Evolutionary conservation across 2,888 invertebrate genomes (phyloP).

Genomic region (Helicoverpa assulta): DNA sequence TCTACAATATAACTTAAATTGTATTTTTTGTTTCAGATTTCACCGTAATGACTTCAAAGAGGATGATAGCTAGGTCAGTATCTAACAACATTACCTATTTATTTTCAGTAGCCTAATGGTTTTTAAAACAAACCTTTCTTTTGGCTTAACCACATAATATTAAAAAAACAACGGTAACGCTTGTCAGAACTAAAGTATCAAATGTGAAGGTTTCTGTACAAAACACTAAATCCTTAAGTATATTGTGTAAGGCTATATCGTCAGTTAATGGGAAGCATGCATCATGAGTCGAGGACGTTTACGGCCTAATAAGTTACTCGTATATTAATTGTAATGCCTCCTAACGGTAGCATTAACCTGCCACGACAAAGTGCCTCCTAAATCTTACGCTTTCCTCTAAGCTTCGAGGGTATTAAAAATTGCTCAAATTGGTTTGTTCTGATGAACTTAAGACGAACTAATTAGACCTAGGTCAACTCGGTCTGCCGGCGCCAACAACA

Average conservation of each 20-base stretch:
- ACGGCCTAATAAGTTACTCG: slow-evolving; percentile 25
- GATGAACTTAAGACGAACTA: background rate
- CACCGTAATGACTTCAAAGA: slow-evolving; percentile 46
- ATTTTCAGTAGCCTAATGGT: no score
- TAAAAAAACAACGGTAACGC: no score
- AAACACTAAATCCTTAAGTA: background rate
- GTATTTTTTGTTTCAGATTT: slow-evolving; percentile 56
- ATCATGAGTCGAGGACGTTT: slow-evolving; percentile 30
- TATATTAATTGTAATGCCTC: slow-evolving; percentile 30
- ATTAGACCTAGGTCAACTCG: background rate
- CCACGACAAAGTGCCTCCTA: background rate
- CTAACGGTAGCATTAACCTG: slow-evolving; percentile 11
- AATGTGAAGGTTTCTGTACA: background rate
- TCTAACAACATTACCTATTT: no score
- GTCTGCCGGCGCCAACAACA: background rate
- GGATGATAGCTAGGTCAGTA: slow-evolving; percentile 49
- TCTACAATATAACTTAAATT: slow-evolving; percentile 3
- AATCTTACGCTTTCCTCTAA: background rate
- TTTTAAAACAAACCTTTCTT: no score
- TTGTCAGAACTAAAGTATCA: background rate
- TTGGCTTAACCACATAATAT: no score
- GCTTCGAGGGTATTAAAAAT: background rate
- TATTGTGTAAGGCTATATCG: background rate
- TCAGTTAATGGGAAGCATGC: slow-evolving; percentile 23
- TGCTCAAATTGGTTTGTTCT: background rate